phyloP scores from a whole-genome alignment of 2,888 invertebrate genomes.

The Lobophora halterata region DNA sequence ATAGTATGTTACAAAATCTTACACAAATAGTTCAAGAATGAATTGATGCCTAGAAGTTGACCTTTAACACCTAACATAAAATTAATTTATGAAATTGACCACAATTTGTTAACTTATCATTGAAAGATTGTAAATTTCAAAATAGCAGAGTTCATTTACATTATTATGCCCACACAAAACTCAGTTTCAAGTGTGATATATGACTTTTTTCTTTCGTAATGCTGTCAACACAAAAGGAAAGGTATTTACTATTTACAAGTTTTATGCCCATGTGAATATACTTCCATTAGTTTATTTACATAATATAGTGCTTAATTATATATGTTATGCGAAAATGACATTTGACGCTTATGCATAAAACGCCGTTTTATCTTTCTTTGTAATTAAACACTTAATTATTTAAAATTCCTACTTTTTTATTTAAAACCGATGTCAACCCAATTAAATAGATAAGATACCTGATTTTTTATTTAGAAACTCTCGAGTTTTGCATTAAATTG shows the following conservation, averaged over 20 bases:
- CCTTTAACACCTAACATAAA: conserved; percentile 27
- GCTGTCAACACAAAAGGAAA: not conserved
- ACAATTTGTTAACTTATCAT: conserved; percentile 40
- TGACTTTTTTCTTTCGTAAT: conserved; percentile 38
- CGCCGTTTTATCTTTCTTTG: too few species aligned
- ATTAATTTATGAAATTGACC: conserved; percentile 34
- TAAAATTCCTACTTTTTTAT: too few species aligned
- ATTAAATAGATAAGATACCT: too few species aligned
- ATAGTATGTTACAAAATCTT: conserved; percentile 21
- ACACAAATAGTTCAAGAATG: conserved; percentile 26
- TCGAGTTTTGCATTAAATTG: too few species aligned
- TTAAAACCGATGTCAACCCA: too few species aligned
- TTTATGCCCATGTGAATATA: too few species aligned
- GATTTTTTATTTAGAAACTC: too few species aligned
- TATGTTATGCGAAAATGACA: too few species aligned
- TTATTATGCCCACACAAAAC: conserved; percentile 42
- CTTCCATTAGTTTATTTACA: too few species aligned
- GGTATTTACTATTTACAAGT: not conserved
- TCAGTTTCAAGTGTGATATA: conserved; percentile 34
- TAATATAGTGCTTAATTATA: too few species aligned
- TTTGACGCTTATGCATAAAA: too few species aligned
- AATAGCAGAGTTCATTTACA: conserved; percentile 44
- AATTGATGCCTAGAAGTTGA: conserved; percentile 26
- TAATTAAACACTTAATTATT: too few species aligned
- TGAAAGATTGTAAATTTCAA: conserved; percentile 39